Evolutionary conservation across 1,140 invertebrate species (phyloP).

Genomic region (Drosophila tropicalis): DNA sequence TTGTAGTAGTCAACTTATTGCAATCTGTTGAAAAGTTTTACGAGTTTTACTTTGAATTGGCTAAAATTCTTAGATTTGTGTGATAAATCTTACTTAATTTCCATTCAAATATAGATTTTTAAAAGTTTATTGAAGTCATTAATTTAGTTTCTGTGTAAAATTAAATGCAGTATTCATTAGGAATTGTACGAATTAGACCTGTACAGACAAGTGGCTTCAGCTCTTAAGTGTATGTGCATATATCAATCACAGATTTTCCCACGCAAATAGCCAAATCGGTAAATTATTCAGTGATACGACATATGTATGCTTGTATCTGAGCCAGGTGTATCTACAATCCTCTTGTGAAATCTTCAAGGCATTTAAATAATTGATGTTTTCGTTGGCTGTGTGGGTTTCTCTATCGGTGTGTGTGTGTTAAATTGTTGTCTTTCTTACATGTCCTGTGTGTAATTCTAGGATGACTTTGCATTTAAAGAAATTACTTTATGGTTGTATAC

Average conservation of each 20-base stretch:
- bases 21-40: too few species aligned
- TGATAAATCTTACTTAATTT: too few species aligned
- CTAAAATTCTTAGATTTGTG: too few species aligned
- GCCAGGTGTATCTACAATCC: not conserved
- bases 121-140: too few species aligned
- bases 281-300: conserved; percentile 7
- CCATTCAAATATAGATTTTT: too few species aligned
- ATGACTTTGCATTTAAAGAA: conserved; percentile 76
- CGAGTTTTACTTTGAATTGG: too few species aligned
- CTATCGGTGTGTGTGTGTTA: conserved; percentile 13
- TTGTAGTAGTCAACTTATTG: too few species aligned
- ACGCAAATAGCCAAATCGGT: not conserved
- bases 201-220: not conserved
- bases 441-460: conserved; percentile 74
- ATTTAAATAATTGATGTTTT: conserved; percentile 3
- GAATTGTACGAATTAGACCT: not conserved
- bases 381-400: conserved; percentile 9
- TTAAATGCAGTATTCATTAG: not conserved
- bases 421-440: conserved; percentile 67
- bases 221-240: too few species aligned
- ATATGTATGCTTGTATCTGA: not conserved
- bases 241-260: not conserved
- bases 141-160: not conserved
- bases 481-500: conserved; percentile 79
- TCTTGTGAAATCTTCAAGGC: not conserved